Conservation (phyloP, 2,888 invertebrate species). For the Tinea semifulvella region DNA sequence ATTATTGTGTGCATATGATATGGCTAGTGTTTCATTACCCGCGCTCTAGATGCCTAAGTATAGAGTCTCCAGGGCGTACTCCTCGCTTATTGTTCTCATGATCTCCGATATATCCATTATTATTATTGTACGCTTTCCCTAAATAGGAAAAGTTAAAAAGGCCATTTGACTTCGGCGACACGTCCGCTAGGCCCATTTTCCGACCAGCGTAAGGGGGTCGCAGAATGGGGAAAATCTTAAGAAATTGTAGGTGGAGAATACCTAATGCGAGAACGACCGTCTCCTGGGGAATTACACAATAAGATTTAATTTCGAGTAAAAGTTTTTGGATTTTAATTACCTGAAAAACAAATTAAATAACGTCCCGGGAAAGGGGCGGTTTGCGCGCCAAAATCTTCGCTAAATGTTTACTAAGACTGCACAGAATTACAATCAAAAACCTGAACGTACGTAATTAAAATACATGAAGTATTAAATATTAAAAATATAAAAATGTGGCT, state of each 20-base stretch:
- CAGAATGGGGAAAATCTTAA: conserved; percentile 16
- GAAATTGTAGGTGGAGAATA: conserved; percentile 16
- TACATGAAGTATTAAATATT: conserved; percentile 2
- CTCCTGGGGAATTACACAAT: conserved; percentile 26
- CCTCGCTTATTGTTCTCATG: conserved; percentile 9
- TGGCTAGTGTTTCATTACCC: neutral
- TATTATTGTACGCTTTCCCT: conserved; percentile 59
- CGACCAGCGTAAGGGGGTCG: conserved; percentile 17
- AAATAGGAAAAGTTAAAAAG: conserved; percentile 68
- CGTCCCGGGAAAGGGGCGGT: conserved; percentile 23
- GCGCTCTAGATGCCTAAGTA: neutral
- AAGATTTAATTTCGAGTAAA: conserved; percentile 61
- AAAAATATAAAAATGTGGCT: too few species aligned
- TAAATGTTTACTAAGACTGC: conserved; percentile 12
- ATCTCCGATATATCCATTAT: conserved; percentile 30
- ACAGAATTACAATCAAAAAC: conserved; percentile 6
- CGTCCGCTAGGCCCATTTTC: conserved; percentile 32
- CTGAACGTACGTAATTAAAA: conserved; percentile 1
- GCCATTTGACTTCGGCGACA: conserved; percentile 56
- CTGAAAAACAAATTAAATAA: conserved; percentile 61
- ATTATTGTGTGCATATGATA: neutral
- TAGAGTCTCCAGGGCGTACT: neutral
- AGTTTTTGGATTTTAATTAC: conserved; percentile 67
- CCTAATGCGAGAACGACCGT: conserved; percentile 16
- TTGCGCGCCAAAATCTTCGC: conserved; percentile 5